Evolutionary conservation across 2,888 invertebrate genomes (phyloP).

Genomic region (Achlya flavicornis): DNA sequence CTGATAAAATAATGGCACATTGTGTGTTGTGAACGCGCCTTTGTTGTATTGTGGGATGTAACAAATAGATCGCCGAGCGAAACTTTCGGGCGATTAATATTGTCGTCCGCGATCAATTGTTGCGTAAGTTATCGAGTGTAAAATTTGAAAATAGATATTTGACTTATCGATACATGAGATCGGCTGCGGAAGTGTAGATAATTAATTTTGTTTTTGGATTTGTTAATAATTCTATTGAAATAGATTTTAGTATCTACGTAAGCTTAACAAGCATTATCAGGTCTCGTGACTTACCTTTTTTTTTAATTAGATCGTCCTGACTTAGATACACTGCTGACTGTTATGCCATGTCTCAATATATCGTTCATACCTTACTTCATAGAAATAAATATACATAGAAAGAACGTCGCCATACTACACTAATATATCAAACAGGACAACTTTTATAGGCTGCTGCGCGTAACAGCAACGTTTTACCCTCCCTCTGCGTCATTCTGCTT

Average conservation of each 20-base stretch:
- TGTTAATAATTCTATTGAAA: not conserved
- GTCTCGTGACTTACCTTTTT: too few relatives aligned
- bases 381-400: too few relatives aligned
- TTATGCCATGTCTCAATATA: too few relatives aligned
- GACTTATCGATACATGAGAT: not conserved
- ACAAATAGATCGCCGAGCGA: slow-evolving; percentile 47
- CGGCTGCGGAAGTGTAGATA: slow-evolving; percentile 4
- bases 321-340: too few relatives aligned
- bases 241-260: not conserved
- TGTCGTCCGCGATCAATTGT: slow-evolving; percentile 50
- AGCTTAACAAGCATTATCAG: too few relatives aligned
- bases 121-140: slow-evolving; percentile 22
- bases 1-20: slow-evolving; percentile 74
- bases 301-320: too few relatives aligned
- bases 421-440: too few relatives aligned
- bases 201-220: slow-evolving; percentile 2
- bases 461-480: too few relatives aligned
- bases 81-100: slow-evolving; percentile 61
- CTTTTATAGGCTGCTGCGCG: too few relatives aligned
- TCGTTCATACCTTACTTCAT: too few relatives aligned
- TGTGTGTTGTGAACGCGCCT: slow-evolving; percentile 72
- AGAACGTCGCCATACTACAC: too few relatives aligned
- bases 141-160: slow-evolving; percentile 3
- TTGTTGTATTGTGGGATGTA: slow-evolving; percentile 59
- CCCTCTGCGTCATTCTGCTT: too few relatives aligned